Evolutionary conservation across 1,140 invertebrate species (phyloP).

Genomic region (Magallana gigas): DNA sequence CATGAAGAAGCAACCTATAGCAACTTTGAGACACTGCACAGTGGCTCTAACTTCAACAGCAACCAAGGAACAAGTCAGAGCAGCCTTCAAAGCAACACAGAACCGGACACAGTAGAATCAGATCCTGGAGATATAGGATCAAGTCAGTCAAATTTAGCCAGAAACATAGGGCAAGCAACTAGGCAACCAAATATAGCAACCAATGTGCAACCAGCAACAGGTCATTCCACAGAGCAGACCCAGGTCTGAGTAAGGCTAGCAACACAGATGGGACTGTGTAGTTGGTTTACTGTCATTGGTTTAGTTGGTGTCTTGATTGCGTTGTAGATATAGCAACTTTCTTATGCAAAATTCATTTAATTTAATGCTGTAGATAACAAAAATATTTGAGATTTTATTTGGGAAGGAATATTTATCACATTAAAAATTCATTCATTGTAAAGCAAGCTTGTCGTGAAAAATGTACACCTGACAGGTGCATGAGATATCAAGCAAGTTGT

Average conservation of each 20-base stretch:
- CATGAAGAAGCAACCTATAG: background rate
- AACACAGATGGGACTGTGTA: background rate
- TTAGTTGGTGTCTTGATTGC: background rate
- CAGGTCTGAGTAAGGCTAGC: background rate
- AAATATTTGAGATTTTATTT: too few relatives aligned
- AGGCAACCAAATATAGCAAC: background rate
- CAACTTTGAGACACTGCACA: background rate
- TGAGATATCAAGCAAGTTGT: too few relatives aligned
- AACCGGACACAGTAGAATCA: background rate
- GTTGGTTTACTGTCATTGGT: background rate
- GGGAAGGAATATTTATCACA: too few relatives aligned
- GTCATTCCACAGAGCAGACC: background rate
- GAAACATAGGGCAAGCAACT: background rate
- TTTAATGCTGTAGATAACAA: too few relatives aligned
- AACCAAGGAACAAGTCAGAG: conserved; percentile 11
- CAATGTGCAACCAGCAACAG: background rate
- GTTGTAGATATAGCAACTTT: background rate
- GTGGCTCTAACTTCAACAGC: background rate
- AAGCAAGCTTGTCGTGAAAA: too few relatives aligned
- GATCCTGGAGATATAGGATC: background rate
- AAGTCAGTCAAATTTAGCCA: conserved; percentile 6
- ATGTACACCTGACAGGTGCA: too few relatives aligned
- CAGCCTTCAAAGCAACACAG: background rate
- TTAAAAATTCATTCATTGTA: too few relatives aligned
- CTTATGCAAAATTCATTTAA: background rate